phyloP scores from a whole-genome alignment of 2,113 vertebrate species.

The Arizona elegans region DNA sequence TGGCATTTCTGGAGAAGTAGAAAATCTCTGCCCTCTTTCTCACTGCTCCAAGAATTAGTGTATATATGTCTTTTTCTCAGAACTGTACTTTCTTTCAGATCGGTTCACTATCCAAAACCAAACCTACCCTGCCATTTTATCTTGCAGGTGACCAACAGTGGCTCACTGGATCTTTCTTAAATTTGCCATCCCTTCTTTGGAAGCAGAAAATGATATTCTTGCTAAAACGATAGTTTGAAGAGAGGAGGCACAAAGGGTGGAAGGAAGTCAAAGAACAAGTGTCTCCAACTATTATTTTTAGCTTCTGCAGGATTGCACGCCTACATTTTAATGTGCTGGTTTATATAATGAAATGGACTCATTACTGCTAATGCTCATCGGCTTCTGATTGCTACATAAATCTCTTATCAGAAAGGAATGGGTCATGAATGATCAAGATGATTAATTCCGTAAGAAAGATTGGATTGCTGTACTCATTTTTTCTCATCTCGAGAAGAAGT shows the following conservation, averaged over 20 bases:
- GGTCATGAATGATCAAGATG: not conserved
- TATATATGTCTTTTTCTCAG: not conserved
- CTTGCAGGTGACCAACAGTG: not conserved
- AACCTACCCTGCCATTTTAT: not conserved
- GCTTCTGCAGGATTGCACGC: constrained; percentile 25
- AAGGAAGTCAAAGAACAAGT: not conserved
- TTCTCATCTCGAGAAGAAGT: not conserved
- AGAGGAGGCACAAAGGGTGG: not conserved
- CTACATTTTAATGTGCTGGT: constrained; percentile 21
- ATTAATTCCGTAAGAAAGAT: not conserved
- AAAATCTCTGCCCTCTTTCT: not conserved
- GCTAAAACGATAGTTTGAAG: not conserved
- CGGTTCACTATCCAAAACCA: not conserved
- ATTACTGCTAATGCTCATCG: not conserved
- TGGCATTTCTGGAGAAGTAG: not conserved
- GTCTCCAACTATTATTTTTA: constrained; percentile 11
- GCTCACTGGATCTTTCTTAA: not conserved
- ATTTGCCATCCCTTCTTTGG: not conserved
- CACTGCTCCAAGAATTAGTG: not conserved
- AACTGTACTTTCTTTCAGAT: not conserved
- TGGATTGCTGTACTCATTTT: not conserved
- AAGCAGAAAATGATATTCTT: not conserved
- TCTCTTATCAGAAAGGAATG: not conserved
- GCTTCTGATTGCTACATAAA: constrained; percentile 28
- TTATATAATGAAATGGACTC: constrained; percentile 17